Evolutionary conservation across 2,797 vertebrate species (phyloP).

Genomic region (Prunella strophiata): DNA sequence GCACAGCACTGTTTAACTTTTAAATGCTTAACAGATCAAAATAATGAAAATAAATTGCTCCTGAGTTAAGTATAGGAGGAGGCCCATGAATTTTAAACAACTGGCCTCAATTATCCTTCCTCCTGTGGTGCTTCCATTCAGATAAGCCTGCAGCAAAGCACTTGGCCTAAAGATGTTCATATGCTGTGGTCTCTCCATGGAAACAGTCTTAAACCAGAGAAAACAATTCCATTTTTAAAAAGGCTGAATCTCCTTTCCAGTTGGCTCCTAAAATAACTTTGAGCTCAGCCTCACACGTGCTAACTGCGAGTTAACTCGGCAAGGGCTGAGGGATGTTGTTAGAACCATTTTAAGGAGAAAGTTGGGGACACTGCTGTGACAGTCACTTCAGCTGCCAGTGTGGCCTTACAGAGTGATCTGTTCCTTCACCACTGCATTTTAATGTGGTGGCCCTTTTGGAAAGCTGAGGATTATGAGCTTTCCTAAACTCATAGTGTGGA

Average conservation of each 20-base stretch:
- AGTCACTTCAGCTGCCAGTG: neutral
- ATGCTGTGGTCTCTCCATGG: constrained; percentile 67
- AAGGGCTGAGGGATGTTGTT: neutral
- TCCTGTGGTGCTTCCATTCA: constrained; percentile 39
- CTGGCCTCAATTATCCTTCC: constrained; percentile 48
- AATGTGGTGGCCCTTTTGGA: neutral
- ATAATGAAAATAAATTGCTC: constrained; percentile 42
- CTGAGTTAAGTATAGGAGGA: neutral
- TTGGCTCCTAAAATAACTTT: constrained; percentile 62
- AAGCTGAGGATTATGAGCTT: constrained; percentile 6
- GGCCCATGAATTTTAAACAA: constrained; percentile 50
- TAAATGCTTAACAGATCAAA: constrained; percentile 39
- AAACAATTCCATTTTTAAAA: constrained; percentile 59
- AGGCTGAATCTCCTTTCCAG: constrained; percentile 44
- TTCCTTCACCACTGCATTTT: neutral
- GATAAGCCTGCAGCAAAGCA: constrained; percentile 60
- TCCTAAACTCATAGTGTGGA: neutral
- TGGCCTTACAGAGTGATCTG: neutral
- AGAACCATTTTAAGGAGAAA: neutral
- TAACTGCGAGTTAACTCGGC: constrained; percentile 1
- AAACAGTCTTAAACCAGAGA: constrained; percentile 59
- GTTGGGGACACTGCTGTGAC: neutral
- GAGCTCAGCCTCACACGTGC: constrained; percentile 22
- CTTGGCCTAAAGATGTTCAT: constrained; percentile 65
- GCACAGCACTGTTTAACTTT: neutral